These are phyloP conservation scores for Aphidius gifuensis DNA, from an alignment of 1,140 invertebrate species.

Conservation along the genomic window DNA sequence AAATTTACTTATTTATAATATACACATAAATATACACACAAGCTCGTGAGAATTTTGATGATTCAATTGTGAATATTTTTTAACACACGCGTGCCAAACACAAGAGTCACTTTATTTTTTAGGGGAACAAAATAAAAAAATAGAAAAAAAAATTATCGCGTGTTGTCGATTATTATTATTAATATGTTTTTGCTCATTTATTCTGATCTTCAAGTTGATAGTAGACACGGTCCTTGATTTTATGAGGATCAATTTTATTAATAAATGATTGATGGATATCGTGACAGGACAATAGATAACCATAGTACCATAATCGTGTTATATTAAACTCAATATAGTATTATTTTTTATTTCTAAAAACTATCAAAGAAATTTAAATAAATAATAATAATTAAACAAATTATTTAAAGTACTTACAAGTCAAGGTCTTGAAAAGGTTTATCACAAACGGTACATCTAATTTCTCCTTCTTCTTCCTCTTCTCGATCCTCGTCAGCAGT, in stretches of 20 bases:
- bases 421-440: conserved; percentile 69
- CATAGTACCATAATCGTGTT: no score
- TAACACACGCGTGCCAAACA: no score
- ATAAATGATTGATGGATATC: conserved; percentile 34
- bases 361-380: no score
- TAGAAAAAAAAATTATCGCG: no score
- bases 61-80: no score
- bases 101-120: no score
- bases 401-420: conserved; percentile 59
- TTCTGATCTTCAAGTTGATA: conserved; percentile 40
- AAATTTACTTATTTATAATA: background rate
- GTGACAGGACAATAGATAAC: no score
- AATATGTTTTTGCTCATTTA: conserved; percentile 5
- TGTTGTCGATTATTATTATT: background rate
- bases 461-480: conserved; percentile 63
- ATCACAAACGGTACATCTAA: conserved; percentile 68
- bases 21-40: background rate
- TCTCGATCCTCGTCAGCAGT: conserved; percentile 62
- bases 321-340: no score
- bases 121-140: no score
- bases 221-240: conserved; percentile 28
- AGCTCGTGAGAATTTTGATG: background rate
- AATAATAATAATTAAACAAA: conserved; percentile 1
- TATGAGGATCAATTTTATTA: conserved; percentile 36
- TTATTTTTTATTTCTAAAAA: no score